A percentile compares a stretch with the other conserved stretches of the same genome.
These are phyloP conservation scores for Agrochola lota DNA, from an alignment of 2,888 invertebrate species.

Conservation along the genomic window DNA sequence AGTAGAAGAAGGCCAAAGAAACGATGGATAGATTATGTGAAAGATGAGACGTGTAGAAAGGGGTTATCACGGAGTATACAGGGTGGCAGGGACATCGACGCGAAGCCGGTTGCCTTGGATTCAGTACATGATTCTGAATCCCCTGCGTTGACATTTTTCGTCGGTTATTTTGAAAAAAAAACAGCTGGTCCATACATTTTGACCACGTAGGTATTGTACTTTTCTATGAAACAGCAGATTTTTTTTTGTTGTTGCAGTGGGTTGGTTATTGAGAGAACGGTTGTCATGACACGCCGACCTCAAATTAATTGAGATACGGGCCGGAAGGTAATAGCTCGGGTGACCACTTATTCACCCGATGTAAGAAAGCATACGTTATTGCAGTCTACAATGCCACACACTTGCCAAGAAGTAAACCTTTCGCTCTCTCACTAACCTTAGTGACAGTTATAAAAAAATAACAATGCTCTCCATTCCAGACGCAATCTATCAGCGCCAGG, in stretches of 20 bases:
- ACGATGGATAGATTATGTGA: not conserved
- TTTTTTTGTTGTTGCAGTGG: no score
- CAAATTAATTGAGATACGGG: not conserved
- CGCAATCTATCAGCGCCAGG: slow-evolving; percentile 83
- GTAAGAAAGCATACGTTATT: not conserved
- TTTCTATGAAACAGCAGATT: no score
- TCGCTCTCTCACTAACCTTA: not conserved
- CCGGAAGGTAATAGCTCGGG: not conserved
- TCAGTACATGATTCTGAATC: no score
- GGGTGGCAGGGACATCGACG: no score
- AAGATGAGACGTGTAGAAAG: not conserved
- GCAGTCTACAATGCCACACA: not conserved
- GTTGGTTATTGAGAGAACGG: not conserved
- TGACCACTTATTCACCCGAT: no score
- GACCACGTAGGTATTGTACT: no score
- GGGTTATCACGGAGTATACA: no score
- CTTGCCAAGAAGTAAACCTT: not conserved
- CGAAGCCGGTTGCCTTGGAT: no score
- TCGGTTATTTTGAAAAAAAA: no score
- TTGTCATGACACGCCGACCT: not conserved
- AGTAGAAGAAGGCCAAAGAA: not conserved
- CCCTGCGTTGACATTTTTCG: no score
- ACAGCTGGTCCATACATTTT: no score
- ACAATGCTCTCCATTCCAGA: slow-evolving; percentile 70
- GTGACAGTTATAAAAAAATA: not conserved